phyloP scores from a whole-genome alignment of 1,140 invertebrate genomes.

The Belonocnema kinseyi region DNA sequence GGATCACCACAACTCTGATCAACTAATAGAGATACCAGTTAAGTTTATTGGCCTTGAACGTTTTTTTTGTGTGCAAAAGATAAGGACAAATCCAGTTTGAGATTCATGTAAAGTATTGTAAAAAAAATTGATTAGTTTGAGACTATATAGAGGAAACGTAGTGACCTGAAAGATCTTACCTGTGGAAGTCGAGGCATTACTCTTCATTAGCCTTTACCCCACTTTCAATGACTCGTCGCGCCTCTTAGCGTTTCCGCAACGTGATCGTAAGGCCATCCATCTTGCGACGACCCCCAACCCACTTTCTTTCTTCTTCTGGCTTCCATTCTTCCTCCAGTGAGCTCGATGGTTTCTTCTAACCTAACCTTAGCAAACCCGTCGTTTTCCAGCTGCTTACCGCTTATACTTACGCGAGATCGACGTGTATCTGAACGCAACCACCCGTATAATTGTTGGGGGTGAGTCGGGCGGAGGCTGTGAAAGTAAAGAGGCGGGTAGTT shows the following conservation, averaged over 20 bases:
- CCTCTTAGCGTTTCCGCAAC: constrained; percentile 65
- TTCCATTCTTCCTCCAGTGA: constrained; percentile 33
- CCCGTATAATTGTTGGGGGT: constrained; percentile 71
- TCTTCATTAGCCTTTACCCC: constrained; percentile 66
- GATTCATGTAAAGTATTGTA: neutral
- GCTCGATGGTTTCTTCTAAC: constrained; percentile 36
- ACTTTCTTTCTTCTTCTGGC: constrained; percentile 19
- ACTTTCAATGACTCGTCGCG: constrained; percentile 72
- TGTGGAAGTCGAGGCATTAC: constrained; percentile 56
- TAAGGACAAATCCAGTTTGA: neutral
- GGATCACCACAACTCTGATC: neutral
- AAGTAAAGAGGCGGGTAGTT: constrained; percentile 49
- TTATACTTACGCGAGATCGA: constrained; percentile 72
- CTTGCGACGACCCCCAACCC: constrained; percentile 53
- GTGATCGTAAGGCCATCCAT: constrained; percentile 64
- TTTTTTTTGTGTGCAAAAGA: neutral
- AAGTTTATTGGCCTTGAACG: too few relatives aligned
- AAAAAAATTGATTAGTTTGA: neutral
- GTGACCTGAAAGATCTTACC: constrained; percentile 48
- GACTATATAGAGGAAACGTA: neutral
- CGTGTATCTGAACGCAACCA: constrained; percentile 72
- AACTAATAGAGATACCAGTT: too few relatives aligned
- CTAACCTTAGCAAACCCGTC: constrained; percentile 41
- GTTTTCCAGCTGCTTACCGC: constrained; percentile 53
- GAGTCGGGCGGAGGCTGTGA: constrained; percentile 49